Evolutionary conservation across 2,888 invertebrate genomes (phyloP).

Genomic region (Stegophylla sp.): DNA sequence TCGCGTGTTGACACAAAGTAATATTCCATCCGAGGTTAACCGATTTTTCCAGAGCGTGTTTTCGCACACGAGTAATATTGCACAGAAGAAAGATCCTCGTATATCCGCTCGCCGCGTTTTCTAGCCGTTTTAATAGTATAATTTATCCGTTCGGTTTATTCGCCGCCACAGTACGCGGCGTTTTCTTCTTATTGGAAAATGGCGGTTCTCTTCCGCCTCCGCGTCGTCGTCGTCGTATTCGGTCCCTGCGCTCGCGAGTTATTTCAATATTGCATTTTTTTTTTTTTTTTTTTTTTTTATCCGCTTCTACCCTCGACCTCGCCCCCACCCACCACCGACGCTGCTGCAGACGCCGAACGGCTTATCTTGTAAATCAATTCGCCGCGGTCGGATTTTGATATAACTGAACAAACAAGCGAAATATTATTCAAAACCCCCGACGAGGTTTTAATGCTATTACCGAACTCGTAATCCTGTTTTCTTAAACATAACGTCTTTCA

Average conservation of each 20-base stretch:
- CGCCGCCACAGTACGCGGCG: too few relatives aligned
- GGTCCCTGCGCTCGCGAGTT: background rate
- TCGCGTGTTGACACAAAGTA: background rate
- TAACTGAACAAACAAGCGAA: conserved; percentile 28
- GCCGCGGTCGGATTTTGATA: conserved; percentile 18
- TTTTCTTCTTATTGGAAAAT: background rate
- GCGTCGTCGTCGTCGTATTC: too few relatives aligned
- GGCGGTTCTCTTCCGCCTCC: too few relatives aligned
- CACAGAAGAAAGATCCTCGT: too few relatives aligned
- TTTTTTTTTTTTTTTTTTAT: too few relatives aligned
- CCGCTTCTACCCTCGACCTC: background rate
- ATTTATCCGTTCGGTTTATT: background rate
- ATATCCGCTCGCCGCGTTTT: background rate
- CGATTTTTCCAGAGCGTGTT: too few relatives aligned
- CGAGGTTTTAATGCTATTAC: conserved; percentile 33
- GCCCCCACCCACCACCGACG: too few relatives aligned
- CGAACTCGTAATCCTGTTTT: conserved; percentile 33
- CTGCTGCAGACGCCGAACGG: background rate
- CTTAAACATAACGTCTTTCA: conserved; percentile 27
- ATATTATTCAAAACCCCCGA: conserved; percentile 22
- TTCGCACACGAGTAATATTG: too few relatives aligned
- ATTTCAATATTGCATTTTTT: conserved; percentile 14
- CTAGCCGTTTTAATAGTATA: background rate
- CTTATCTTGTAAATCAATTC: conserved; percentile 45
- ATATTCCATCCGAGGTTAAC: background rate